Base-by-base conservation (phyloP, 2,797 vertebrate species). In the Ispidina lecontei region DNA sequence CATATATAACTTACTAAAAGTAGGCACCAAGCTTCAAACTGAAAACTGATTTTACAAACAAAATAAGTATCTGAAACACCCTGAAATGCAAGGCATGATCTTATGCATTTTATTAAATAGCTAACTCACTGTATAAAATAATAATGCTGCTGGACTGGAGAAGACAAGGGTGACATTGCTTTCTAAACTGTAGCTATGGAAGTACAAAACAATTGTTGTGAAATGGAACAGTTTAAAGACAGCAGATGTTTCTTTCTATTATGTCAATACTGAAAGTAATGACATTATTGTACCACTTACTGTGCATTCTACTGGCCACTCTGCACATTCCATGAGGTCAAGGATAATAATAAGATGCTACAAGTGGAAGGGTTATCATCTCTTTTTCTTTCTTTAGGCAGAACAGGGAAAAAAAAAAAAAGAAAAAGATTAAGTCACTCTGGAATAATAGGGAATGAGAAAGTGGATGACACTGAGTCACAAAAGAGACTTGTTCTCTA, bases 381-480 rank as follows among this genome's bases (percentile, higher is more conserved):
- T 69, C 33, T 84, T 90, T 69, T 63, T 60, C 71, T 71, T 91
- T 84, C 55, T 91, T 84, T 15, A 90, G 26, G 22, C 64, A 91
- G 56, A 92, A 58, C 2, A 47, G 37, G 12, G 3, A 12, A 39
- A n/a, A 22, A 63, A 18, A 44, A n/a, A 63, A 47, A 59, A 12
- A 72, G 28, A 87, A 83, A 65, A 92, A 64, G 29, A 86, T 69
- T 59, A 92, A 93, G 73, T 87, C 82, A 89, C 2, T 13, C 41
- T 87, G 21, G 73, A 88, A 88, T 90, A 91, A 96, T 62, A 85
- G 56, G 33, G 90, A 93, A 91, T 76, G 64, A 86, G 68, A 95
- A 94, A 86, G 37, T 54, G 13, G 85, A 60, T 91, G 78, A 63
- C 69, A 89, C 60, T 84, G 67, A 71, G 64, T 82, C 77, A 96